These are phyloP conservation scores for Crocodylus rhombifer DNA, from an alignment of 2,797 vertebrate species.

Conservation along the genomic window DNA sequence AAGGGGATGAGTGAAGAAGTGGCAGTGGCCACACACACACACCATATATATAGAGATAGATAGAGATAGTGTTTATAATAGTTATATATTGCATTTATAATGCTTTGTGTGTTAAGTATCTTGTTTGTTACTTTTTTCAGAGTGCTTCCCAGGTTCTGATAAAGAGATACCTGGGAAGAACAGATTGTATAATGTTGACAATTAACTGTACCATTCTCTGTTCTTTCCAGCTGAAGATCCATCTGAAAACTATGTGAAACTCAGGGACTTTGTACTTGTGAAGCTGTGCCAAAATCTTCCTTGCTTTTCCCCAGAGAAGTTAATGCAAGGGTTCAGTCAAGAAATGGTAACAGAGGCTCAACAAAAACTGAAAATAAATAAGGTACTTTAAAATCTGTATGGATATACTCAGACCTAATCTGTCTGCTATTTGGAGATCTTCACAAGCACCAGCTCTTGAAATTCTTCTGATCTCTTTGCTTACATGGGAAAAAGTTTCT, in stretches of 20 bases:
- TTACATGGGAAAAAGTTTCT: background rate
- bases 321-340: conserved; percentile 90
- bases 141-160: background rate
- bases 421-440: background rate
- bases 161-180: background rate
- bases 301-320: conserved; percentile 90
- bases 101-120: background rate
- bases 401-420: background rate
- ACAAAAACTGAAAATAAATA: conserved; percentile 97
- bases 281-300: conserved; percentile 92
- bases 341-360: conserved; percentile 93
- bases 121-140: background rate
- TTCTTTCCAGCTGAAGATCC: conserved; percentile 92
- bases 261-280: conserved; percentile 95
- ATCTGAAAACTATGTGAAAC: conserved; percentile 95
- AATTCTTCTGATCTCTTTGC: background rate
- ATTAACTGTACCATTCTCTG: background rate
- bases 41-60: background rate
- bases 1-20: too few species aligned
- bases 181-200: conserved; percentile 13
- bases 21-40: background rate
- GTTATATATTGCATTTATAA: background rate
- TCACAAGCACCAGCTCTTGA: background rate
- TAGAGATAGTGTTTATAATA: background rate
- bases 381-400: conserved; percentile 84